Evolutionary conservation across 2,797 vertebrate genomes (phyloP).

Genomic region (Poliocrania exsul): DNA sequence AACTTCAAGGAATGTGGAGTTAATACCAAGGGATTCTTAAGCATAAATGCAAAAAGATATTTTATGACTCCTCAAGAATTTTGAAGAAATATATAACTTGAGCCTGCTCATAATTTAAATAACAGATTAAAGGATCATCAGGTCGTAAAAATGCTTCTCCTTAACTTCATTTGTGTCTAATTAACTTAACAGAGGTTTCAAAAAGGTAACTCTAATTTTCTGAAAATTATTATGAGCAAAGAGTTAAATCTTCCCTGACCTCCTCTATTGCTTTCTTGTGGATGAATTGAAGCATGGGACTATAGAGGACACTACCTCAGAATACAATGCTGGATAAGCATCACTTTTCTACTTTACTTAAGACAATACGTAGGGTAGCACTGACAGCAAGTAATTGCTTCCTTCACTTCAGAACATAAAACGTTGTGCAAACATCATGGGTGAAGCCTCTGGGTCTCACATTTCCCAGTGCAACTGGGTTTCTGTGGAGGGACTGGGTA

Average conservation of each 20-base stretch:
- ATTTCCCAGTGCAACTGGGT: not conserved
- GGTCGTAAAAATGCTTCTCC: not conserved
- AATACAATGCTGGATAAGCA: not conserved
- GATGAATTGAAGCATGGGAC: not conserved
- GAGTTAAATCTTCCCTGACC: not conserved
- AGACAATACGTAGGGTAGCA: not conserved
- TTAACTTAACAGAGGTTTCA: not conserved
- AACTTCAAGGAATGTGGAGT: not conserved
- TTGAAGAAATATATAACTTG: not conserved
- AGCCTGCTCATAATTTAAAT: not conserved
- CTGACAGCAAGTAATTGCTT: not conserved
- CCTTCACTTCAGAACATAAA: not conserved
- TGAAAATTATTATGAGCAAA: not conserved
- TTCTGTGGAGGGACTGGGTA: not conserved
- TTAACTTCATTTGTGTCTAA: not conserved
- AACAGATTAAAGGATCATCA: not conserved
- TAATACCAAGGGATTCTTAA: not conserved
- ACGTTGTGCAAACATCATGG: not conserved
- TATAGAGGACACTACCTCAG: not conserved
- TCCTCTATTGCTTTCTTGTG: not conserved
- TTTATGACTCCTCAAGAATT: not conserved
- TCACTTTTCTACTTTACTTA: not conserved
- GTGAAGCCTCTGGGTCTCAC: not conserved
- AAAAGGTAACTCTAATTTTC: not conserved
- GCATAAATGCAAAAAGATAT: no score